Conservation (phyloP, 2,797 vertebrate species). For the Xenops minutus region DNA sequence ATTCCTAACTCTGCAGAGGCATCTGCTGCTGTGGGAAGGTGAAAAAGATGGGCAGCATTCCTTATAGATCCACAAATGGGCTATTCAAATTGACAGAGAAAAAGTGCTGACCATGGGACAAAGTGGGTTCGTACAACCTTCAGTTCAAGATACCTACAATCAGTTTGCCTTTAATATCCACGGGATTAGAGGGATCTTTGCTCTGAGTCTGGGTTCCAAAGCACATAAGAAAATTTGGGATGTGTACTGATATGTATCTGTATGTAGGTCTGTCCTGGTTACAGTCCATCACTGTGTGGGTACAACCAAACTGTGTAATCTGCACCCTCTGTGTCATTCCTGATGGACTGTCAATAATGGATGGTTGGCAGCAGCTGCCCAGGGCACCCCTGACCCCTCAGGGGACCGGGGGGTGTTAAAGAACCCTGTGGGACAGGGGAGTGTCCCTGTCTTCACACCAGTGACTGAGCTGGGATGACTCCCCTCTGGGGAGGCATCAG, state of each 20-base stretch:
- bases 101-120: neutral
- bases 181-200: neutral
- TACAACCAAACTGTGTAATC: no score
- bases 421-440: no score
- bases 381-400: no score
- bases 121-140: neutral
- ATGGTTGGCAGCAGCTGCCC: no score
- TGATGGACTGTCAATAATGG: no score
- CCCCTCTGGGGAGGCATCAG: no score
- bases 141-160: neutral
- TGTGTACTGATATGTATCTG: rapidly evolving
- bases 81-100: neutral
- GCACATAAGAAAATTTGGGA: neutral
- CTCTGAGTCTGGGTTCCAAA: neutral
- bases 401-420: no score
- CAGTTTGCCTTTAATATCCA: neutral
- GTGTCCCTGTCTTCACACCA: no score
- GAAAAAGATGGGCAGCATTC: neutral
- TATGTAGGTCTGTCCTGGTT: neutral
- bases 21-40: neutral
- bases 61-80: neutral
- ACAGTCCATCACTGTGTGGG: no score
- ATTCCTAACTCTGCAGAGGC: rapidly evolving
- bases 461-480: no score
- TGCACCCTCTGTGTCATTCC: no score